Percentiles rank a stretch among this genome's conserved stretches.
phyloP scores from a whole-genome alignment of 2,113 vertebrate species.

The Periophthalmodon schlosseri region DNA sequence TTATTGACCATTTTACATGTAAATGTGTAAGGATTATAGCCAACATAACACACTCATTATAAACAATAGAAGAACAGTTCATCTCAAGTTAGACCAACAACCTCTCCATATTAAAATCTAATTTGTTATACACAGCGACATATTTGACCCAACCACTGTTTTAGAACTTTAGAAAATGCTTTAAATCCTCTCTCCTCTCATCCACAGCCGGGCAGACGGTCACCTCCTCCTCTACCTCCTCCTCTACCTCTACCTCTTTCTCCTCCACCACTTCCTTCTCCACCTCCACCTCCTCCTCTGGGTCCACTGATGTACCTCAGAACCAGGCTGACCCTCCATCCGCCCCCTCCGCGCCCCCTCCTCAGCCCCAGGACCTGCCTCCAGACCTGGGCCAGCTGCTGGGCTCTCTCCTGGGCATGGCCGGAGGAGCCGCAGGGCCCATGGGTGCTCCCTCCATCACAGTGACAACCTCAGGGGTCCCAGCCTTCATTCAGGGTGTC shows the following conservation, averaged over 20 bases:
- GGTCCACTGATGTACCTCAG: constrained; percentile 53
- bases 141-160: too few species aligned
- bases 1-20: too few species aligned
- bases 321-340: constrained; percentile 39
- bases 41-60: too few species aligned
- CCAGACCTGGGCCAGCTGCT: constrained; percentile 79
- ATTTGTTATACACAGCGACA: too few species aligned
- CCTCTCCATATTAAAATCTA: too few species aligned
- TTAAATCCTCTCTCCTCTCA: background rate
- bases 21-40: too few species aligned
- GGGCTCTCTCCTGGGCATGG: constrained; percentile 83
- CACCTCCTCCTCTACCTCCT: constrained; percentile 41
- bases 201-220: constrained; percentile 58
- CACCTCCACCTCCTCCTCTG: constrained; percentile 25
- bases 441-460: constrained; percentile 82
- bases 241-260: constrained; percentile 52
- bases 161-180: too few species aligned
- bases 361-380: constrained; percentile 67
- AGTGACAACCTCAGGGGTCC: constrained; percentile 84
- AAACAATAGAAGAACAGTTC: too few species aligned
- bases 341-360: constrained; percentile 48
- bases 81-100: too few species aligned
- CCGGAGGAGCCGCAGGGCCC: constrained; percentile 59
- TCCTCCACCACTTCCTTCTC: constrained; percentile 19
- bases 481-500: constrained; percentile 87